Base-by-base conservation (phyloP, 2,888 invertebrate genomes). In the Kryphioiulus occultus region DNA sequence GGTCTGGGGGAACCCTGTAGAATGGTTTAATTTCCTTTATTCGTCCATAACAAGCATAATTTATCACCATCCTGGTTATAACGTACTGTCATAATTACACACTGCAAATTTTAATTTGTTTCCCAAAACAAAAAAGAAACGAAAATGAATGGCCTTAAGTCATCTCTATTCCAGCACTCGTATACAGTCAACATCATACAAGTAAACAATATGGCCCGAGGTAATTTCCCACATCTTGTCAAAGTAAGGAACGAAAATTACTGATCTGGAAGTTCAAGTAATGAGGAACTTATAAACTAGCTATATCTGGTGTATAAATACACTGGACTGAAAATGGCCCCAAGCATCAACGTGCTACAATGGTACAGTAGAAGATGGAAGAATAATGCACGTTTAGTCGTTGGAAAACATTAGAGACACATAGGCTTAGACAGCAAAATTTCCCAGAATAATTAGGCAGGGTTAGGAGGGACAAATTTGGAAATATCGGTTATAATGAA, bases 221-320 rank as follows among this genome's bases (percentile, higher is more conserved):
- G 78, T 78, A 78, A 78, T 78, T 78, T 30, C 78, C 78, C 78
- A 78, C 78, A 78, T 78, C 78, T 78, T 78, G 78, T 78, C 78
- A 78, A 78, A 32, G 30, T 30, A 30, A 78, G 30, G 78, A 26
- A 78, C 30, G 78, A 26, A 78, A n/a, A 30, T 78, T 78, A 78
- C 78, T 78, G 78, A 78, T 78, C 78, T 30, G 78, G 78, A 78
- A 78, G 78, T 78, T 30, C 30, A 78, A 30, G 78, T 78, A 78
- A 78, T 78, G 78, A 78, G 78, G 78, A 78, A 30, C 78, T 78
- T 78, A 78, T 78, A 78, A 30, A 30, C 78, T 30, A 17, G 30
- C 30, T 30, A 30, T 15, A 78, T 78, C 26, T 78, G 15, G 78
- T 78, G 17, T 78, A 78, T 30, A 78, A 78, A 78, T 78, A 68